Conservation (phyloP, 2,888 invertebrate species). For the Camptogramma bilineatum region DNA sequence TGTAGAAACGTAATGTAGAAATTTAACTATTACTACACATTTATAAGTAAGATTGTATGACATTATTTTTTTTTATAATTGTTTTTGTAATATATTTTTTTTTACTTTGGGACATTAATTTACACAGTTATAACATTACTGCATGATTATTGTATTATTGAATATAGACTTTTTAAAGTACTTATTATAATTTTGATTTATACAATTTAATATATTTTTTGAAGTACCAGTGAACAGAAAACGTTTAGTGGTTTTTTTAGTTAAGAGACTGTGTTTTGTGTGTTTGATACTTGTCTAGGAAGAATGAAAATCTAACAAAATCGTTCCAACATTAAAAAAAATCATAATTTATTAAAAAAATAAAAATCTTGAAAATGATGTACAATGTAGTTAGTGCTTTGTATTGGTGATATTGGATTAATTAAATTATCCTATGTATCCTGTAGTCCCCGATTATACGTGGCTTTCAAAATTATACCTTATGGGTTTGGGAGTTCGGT, state of each 20-base stretch:
- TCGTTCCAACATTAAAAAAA: conserved; percentile 6
- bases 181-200: no score
- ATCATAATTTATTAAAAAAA: not conserved
- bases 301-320: conserved; percentile 38
- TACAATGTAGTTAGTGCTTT: conserved; percentile 39
- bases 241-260: conserved; percentile 49
- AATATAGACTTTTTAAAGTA: no score
- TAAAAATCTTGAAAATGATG: conserved; percentile 1
- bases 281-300: conserved; percentile 62
- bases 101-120: no score
- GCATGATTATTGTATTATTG: no score
- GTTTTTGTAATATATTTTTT: no score
- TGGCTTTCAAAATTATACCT: conserved; percentile 13
- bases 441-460: conserved; percentile 3
- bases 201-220: not conserved
- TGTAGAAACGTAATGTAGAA: no score
- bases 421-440: conserved; percentile 1
- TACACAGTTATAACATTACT: no score
- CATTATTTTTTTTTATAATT: no score
- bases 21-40: no score
- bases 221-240: conserved; percentile 52
- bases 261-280: conserved; percentile 73
- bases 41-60: no score
- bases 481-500: conserved; percentile 9
- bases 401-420: conserved; percentile 29